Base-by-base conservation (phyloP, 2,113 vertebrate species). In the Xenopus laevis region DNA sequence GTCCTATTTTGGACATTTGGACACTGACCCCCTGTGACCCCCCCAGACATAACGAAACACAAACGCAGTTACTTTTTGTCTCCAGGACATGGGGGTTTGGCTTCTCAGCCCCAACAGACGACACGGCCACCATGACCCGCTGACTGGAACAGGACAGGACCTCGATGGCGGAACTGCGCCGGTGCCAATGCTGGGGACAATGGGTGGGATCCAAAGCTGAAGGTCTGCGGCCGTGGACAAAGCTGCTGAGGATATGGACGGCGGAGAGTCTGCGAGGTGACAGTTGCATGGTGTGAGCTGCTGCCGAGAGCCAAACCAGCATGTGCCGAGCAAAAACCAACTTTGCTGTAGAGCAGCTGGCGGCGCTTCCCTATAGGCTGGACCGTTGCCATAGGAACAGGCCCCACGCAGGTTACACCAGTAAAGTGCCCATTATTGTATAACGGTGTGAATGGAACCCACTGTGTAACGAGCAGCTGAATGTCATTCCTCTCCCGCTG, bases 331-430 rank as follows among this genome's bases (percentile, higher is more conserved):
- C 76, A 76, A 79, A 84, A 86, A 52, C 30, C 61, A 57, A 65
- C 20, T 55, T 58, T 23, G 72, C 70, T 80, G 83, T 76, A 80
- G 77, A 30, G 65, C 86, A 88, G 87, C 87, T 82, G 77, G 86
- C 83, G 73, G 84, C 87, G 77, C 79, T 79, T 85, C 85, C 65
- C 77, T 84, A 86, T 81, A 87, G 90, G 90, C 90, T 89, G 84
- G 86, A 81, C 82, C 33, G 89, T 98, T 89, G 81, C 94, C 90
- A 93, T 95, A 86, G 90, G 65, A 86, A 98, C 91, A 18, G 82
- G 47, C 47, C 11, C 47, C 47, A 50, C 47, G 47, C 47, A 50
- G 11, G 17, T 55, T 55, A 55, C 53, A 55, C 17, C 17, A 50
- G 17, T 55, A 9, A 55, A 16, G 53, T 55, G 17, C 53, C 17